These are phyloP conservation scores for Acrocephalus arundinaceus DNA, from an alignment of 2,113 vertebrate genomes.

Conservation along the genomic window DNA sequence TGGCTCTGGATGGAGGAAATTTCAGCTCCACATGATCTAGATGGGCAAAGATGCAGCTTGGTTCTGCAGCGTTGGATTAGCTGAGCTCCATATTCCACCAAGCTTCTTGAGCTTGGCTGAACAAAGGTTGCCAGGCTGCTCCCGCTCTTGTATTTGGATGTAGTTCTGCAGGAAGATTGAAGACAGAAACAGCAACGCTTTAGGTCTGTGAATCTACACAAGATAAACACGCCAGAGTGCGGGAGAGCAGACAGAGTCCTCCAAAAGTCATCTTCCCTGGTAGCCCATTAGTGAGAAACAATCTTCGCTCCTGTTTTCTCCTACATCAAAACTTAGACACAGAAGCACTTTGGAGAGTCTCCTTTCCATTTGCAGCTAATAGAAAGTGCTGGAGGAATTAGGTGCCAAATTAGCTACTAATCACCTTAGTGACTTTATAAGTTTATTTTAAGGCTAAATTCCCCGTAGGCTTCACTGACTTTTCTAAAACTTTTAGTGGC, in stretches of 20 bases:
- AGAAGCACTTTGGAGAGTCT: not conserved
- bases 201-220: not conserved
- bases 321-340: not conserved
- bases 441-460: not conserved
- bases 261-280: not conserved
- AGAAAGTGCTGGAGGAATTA: not conserved
- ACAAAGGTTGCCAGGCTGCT: not conserved
- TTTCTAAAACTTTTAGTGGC: not conserved
- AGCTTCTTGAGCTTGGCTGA: not conserved
- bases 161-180: not conserved
- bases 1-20: not conserved
- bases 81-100: accelerated
- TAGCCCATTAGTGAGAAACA: not conserved
- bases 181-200: not conserved
- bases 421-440: not conserved
- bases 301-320: not conserved
- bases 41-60: not conserved
- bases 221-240: not conserved
- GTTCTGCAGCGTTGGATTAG: not conserved
- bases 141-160: accelerated
- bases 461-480: not conserved
- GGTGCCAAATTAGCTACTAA: not conserved
- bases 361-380: not conserved
- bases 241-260: not conserved
- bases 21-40: not conserved